Evolutionary conservation across 1,140 invertebrate genomes (phyloP).

Genomic region (Apis dorsata): DNA sequence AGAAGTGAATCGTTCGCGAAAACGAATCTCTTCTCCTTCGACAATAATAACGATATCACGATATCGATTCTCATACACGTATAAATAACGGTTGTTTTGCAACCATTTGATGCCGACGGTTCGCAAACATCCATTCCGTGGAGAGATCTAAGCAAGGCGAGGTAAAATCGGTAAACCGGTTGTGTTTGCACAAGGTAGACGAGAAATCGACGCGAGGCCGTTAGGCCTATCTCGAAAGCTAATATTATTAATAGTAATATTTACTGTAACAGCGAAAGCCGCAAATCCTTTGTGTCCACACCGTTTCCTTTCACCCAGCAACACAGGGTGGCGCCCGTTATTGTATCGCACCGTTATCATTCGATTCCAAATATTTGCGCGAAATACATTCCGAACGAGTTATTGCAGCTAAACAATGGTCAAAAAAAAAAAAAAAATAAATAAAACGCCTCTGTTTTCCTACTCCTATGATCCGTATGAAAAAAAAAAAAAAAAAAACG

Average conservation of each 20-base stretch:
- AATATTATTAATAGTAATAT: slow-evolving; percentile 47
- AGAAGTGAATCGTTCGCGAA: no score
- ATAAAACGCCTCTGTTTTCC: neutral
- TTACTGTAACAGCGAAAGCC: slow-evolving; percentile 20
- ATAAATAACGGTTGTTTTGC: neutral
- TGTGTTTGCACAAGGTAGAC: slow-evolving; percentile 21
- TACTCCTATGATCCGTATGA: neutral
- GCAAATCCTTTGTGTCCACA: slow-evolving; percentile 31
- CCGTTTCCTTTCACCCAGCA: slow-evolving; percentile 24
- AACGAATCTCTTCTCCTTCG: neutral
- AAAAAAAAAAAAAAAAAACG: no score
- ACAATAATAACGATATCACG: neutral
- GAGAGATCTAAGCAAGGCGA: slow-evolving; percentile 20
- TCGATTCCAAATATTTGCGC: slow-evolving; percentile 6
- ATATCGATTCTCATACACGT: neutral
- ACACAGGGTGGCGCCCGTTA: neutral
- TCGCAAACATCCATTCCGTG: slow-evolving; percentile 21
- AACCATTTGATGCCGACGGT: slow-evolving; percentile 1
- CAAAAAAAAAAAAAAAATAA: neutral
- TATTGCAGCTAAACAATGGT: neutral
- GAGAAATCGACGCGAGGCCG: slow-evolving; percentile 21
- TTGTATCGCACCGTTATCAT: neutral
- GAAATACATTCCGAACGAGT: neutral
- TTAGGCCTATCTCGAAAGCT: slow-evolving; percentile 34
- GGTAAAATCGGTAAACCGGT: slow-evolving; percentile 33